Percentiles rank a stretch among this genome's conserved stretches.
Conservation (phyloP, 1,140 invertebrate genomes). For the Homalodisca vitripennis region DNA sequence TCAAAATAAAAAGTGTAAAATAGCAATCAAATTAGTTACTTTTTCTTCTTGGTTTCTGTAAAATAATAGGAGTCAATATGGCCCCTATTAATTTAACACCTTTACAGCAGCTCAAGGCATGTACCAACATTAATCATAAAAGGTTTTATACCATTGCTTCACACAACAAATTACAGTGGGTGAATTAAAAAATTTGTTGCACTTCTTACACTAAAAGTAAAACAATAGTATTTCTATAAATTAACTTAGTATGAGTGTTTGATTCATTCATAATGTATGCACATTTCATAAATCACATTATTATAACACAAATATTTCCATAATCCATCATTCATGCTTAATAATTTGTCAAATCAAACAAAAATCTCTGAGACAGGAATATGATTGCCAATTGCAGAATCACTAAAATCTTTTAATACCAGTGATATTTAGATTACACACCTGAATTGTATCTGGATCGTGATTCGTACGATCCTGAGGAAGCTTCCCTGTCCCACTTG, state of each 20-base stretch:
- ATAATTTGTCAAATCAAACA: neutral
- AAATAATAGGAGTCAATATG: too few species aligned
- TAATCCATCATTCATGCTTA: neutral
- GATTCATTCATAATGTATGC: neutral
- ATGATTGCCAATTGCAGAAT: neutral
- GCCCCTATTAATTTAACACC: too few species aligned
- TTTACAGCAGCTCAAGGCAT: too few species aligned
- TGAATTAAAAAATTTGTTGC: too few species aligned
- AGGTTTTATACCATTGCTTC: too few species aligned
- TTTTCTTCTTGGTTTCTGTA: too few species aligned
- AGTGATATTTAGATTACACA: neutral
- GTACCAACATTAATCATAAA: too few species aligned
- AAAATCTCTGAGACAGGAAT: neutral
- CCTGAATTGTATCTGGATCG: slow-evolving; percentile 13
- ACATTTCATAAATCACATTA: neutral
- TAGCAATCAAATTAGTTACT: too few species aligned
- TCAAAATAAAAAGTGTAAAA: too few species aligned
- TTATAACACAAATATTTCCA: neutral
- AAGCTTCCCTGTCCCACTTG: slow-evolving; percentile 17
- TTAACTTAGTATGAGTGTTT: neutral
- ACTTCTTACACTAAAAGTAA: too few species aligned
- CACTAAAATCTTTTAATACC: neutral
- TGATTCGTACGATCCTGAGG: slow-evolving; percentile 9
- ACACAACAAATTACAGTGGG: too few species aligned
- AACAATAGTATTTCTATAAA: too few species aligned